Evolutionary conservation across 2,888 invertebrate species (phyloP).

Genomic region (Punctoribates punctum): DNA sequence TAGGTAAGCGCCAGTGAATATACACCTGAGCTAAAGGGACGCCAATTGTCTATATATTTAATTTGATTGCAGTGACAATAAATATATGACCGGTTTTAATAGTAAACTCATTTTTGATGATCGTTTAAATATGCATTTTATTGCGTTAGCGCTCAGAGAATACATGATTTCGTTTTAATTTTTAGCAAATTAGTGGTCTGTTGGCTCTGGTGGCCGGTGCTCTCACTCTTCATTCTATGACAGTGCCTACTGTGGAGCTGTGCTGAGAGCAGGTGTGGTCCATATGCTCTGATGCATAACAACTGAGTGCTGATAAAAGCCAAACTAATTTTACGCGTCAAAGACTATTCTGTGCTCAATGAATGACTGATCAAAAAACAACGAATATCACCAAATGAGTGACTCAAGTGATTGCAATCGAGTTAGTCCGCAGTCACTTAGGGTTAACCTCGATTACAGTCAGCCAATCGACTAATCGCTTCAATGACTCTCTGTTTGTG

Average conservation of each 20-base stretch:
- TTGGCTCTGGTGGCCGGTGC: slow-evolving; percentile 1
- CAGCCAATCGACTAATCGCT: slow-evolving; percentile 19
- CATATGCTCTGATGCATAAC: slow-evolving; percentile 33
- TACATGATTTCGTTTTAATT: slow-evolving; percentile 38
- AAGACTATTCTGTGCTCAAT: slow-evolving; percentile 12
- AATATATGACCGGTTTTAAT: slow-evolving; percentile 15
- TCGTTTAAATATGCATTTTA: slow-evolving; percentile 36
- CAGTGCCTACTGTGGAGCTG: not conserved
- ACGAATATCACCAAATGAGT: slow-evolving; percentile 24
- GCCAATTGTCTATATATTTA: not conserved
- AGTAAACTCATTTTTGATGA: slow-evolving; percentile 21
- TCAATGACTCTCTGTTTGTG: not conserved
- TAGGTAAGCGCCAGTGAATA: too few species aligned
- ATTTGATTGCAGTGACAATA: slow-evolving; percentile 14
- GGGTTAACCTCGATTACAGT: slow-evolving; percentile 24
- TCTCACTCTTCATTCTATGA: not conserved
- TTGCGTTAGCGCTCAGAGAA: slow-evolving; percentile 8
- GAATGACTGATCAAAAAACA: slow-evolving; percentile 10
- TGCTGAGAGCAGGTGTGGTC: slow-evolving; percentile 31
- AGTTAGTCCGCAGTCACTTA: not conserved
- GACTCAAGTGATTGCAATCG: not conserved
- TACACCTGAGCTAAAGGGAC: not conserved
- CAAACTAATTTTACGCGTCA: slow-evolving; percentile 32
- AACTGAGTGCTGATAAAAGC: slow-evolving; percentile 27
- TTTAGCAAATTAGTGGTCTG: slow-evolving; percentile 31